These are phyloP conservation scores for Dicerorhinus sumatrensis DNA, from an alignment of 2,113 vertebrate genomes.

Conservation along the genomic window DNA sequence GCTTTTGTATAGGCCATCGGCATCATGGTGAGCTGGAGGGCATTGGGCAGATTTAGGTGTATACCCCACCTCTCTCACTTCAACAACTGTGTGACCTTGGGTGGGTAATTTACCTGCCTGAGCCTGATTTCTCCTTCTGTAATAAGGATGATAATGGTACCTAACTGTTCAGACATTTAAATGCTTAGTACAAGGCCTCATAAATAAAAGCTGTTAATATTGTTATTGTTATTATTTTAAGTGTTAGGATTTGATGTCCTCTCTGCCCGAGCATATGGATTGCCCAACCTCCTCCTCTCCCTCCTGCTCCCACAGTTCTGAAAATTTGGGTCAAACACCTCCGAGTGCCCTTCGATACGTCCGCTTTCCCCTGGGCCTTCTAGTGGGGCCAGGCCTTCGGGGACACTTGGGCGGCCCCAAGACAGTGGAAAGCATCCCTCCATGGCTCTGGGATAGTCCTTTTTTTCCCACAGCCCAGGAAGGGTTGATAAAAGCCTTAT, in stretches of 20 bases:
- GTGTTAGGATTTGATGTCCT: neutral
- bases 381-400: neutral
- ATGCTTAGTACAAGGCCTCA: slow-evolving; percentile 41
- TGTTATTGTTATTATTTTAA: slow-evolving; percentile 41
- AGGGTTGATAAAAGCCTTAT: slow-evolving; percentile 71
- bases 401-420: neutral
- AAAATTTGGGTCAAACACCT: slow-evolving; percentile 9
- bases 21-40: neutral
- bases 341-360: neutral
- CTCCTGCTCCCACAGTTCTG: neutral
- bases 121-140: slow-evolving; percentile 4
- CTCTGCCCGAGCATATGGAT: neutral
- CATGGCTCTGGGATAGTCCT: neutral
- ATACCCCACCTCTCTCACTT: neutral
- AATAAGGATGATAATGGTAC: neutral
- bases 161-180: neutral
- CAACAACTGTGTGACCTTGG: neutral
- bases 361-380: neutral
- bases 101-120: neutral
- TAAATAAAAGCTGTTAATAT: neutral
- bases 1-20: neutral
- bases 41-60: neutral
- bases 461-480: neutral
- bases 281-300: neutral
- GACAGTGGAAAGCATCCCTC: neutral